These are phyloP conservation scores for Acromyrmex heyeri DNA, from an alignment of 1,140 invertebrate species.

Conservation along the genomic window DNA sequence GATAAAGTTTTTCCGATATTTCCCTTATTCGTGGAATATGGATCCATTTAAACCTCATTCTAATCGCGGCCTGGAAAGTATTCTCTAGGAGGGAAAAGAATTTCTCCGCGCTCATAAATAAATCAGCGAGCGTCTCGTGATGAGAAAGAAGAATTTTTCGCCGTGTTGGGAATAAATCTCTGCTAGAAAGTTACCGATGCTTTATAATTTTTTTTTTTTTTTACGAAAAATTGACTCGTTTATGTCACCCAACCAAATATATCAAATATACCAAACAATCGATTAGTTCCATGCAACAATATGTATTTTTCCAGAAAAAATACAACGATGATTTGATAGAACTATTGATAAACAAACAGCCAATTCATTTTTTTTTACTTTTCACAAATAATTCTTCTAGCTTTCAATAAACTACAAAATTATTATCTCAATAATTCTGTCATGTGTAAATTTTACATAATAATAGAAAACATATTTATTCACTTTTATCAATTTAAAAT, in stretches of 20 bases:
- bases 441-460: background rate
- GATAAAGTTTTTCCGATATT: constrained; percentile 34
- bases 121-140: constrained; percentile 39
- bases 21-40: constrained; percentile 8
- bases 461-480: background rate
- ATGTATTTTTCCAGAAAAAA: constrained; percentile 19
- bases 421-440: background rate
- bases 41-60: constrained; percentile 35
- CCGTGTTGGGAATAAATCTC: background rate
- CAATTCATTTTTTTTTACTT: background rate
- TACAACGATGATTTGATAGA: background rate
- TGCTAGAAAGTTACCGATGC: background rate
- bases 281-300: background rate
- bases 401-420: background rate
- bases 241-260: background rate
- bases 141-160: constrained; percentile 43
- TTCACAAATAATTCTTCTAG: background rate
- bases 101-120: constrained; percentile 51
- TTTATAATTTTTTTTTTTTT: constrained; percentile 7
- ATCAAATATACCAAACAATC: constrained; percentile 1
- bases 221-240: background rate
- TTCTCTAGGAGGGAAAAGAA: background rate
- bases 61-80: constrained; percentile 50
- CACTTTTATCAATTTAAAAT: background rate
- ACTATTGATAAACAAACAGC: background rate